A percentile compares a stretch with the other conserved stretches of the same genome.
These are phyloP conservation scores for Styela clava DNA, from an alignment of 23 tunicate genomes.

Conservation along the genomic window DNA sequence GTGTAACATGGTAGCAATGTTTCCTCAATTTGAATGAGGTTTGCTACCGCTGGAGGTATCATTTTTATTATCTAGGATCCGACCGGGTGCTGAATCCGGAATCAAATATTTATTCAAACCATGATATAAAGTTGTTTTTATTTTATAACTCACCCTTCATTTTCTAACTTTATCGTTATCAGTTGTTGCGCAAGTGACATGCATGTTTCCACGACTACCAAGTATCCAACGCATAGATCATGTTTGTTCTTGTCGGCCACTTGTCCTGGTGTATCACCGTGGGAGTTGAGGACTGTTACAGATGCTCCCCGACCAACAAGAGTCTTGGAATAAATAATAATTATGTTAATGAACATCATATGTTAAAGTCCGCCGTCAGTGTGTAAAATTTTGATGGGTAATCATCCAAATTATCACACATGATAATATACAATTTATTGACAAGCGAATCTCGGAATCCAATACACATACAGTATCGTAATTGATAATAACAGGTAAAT, in stretches of 20 bases:
- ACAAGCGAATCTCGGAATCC: not conserved
- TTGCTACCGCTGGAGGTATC: no score
- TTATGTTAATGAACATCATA: not conserved
- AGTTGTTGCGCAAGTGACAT: slow-evolving; percentile 91
- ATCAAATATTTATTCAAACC: no score
- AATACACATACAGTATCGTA: no score
- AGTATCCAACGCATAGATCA: slow-evolving; percentile 75
- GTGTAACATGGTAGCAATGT: no score
- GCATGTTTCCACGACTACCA: slow-evolving; percentile 97
- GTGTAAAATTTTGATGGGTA: no score
- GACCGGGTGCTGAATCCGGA: no score
- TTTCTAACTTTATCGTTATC: slow-evolving; percentile 56
- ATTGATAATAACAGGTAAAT: no score
- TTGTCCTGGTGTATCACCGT: slow-evolving; percentile 91
- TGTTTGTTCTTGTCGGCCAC: slow-evolving; percentile 79
- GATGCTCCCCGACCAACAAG: slow-evolving; percentile 88
- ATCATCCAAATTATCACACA: no score
- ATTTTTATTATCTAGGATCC: no score
- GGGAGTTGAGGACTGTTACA: slow-evolving; percentile 71
- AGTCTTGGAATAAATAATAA: slow-evolving; percentile 41
- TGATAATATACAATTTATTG: not conserved
- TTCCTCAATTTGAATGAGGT: no score
- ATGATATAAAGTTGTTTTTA: no score
- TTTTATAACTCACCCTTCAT: slow-evolving; percentile 77
- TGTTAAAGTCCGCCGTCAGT: not conserved